phyloP scores from a whole-genome alignment of 2,888 invertebrate species.

The Melangyna quadrimaculata region DNA sequence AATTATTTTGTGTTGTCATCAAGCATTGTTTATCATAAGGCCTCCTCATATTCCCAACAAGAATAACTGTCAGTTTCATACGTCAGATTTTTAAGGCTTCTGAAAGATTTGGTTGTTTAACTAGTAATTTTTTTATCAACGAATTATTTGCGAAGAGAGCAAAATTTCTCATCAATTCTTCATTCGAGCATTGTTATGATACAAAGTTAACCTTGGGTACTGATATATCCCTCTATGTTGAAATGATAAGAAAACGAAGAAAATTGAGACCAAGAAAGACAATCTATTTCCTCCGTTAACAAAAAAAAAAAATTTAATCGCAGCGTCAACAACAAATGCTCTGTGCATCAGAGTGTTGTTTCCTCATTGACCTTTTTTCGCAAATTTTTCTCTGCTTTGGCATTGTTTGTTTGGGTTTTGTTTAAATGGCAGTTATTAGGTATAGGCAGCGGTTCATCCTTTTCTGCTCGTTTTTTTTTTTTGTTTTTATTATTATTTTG shows the following conservation, averaged over 20 bases:
- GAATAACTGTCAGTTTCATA: not conserved
- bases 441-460: slow-evolving; percentile 67
- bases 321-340: slow-evolving; percentile 25
- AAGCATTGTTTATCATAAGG: too few species aligned
- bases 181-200: not conserved
- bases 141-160: not conserved
- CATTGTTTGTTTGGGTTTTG: slow-evolving; percentile 60
- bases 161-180: not conserved
- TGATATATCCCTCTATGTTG: not conserved
- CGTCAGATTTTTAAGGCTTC: not conserved
- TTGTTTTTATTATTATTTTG: slow-evolving; percentile 20
- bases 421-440: slow-evolving; percentile 61
- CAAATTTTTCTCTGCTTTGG: slow-evolving; percentile 62
- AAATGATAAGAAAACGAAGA: not conserved
- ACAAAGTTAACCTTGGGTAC: not conserved
- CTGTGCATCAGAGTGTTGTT: slow-evolving; percentile 3
- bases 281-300: not conserved
- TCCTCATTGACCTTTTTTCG: slow-evolving; percentile 67
- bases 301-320: not conserved
- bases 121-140: not conserved
- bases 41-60: too few species aligned
- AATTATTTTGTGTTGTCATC: too few species aligned
- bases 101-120: not conserved
- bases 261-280: not conserved
- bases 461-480: slow-evolving; percentile 19